Percentiles rank a stretch among this genome's conserved stretches.
phyloP scores from a whole-genome alignment of 2,797 vertebrate species.

The Tympanoctomys barrerae region DNA sequence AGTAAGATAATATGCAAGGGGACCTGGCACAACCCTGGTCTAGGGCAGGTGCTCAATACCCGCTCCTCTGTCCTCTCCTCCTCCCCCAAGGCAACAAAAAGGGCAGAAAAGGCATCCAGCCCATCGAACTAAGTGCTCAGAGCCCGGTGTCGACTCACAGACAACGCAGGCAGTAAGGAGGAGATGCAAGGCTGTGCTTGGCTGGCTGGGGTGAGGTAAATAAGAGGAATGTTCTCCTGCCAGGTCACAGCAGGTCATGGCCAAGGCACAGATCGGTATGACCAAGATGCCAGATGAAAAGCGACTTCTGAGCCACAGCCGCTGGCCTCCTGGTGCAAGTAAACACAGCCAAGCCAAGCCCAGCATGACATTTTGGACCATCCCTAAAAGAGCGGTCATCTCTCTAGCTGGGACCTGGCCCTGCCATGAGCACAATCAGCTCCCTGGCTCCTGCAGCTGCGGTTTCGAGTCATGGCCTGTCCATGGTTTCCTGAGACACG shows the following conservation, averaged over 20 bases:
- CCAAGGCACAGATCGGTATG: not conserved
- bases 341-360: not conserved
- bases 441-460: not conserved
- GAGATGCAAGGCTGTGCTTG: fast-evolving
- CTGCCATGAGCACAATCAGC: not conserved
- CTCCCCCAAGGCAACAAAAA: not conserved
- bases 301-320: not conserved
- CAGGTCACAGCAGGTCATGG: not conserved
- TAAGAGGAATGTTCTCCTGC: not conserved
- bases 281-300: not conserved
- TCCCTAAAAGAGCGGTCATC: not conserved
- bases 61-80: fast-evolving
- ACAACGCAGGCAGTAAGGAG: not conserved
- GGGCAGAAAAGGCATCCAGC: not conserved
- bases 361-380: not conserved
- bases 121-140: not conserved
- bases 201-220: not conserved
- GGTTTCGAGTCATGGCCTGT: not conserved
- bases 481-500: not conserved
- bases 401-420: not conserved
- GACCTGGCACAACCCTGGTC: not conserved
- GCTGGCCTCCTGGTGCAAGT: not conserved
- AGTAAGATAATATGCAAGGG: fast-evolving
- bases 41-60: fast-evolving
- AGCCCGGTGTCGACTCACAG: not conserved